Percentiles rank a stretch among this genome's conserved stretches.
Conservation (phyloP, 2,113 vertebrate species). For the Festucalex cinctus region DNA sequence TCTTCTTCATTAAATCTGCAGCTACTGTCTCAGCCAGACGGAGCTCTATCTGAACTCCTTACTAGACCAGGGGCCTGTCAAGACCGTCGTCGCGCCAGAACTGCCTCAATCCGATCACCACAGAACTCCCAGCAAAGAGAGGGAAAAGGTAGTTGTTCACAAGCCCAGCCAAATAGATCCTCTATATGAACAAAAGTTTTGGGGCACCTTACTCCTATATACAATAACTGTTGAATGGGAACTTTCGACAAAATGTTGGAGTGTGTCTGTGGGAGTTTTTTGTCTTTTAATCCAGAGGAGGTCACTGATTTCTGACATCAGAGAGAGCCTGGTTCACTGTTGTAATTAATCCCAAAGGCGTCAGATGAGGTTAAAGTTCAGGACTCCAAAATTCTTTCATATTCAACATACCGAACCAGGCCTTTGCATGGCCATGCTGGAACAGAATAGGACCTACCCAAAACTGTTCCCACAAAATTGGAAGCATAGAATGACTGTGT, state of each 20-base stretch:
- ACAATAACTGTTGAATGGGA: neutral
- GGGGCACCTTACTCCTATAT: neutral
- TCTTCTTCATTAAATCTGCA: slow-evolving; percentile 53
- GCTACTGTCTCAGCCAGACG: slow-evolving; percentile 86
- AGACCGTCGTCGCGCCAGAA: slow-evolving; percentile 86
- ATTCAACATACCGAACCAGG: too few species aligned
- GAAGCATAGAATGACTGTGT: too few species aligned
- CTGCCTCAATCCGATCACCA: slow-evolving; percentile 65
- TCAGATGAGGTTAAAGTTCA: too few species aligned
- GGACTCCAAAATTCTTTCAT: too few species aligned
- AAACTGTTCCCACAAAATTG: too few species aligned
- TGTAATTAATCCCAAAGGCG: too few species aligned
- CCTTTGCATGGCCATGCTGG: neutral
- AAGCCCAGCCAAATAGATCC: neutral
- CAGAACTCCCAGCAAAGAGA: slow-evolving; percentile 67
- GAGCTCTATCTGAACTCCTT: slow-evolving; percentile 86
- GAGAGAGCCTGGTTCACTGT: too few species aligned
- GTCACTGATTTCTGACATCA: too few species aligned
- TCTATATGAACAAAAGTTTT: neutral
- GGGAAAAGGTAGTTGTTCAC: slow-evolving; percentile 54
- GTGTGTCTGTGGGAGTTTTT: too few species aligned
- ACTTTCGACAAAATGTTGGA: neutral
- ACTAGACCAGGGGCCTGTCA: slow-evolving; percentile 85
- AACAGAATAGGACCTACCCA: too few species aligned
- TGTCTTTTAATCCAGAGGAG: too few species aligned